Conservation (phyloP, 1,140 invertebrate genomes). For the Conus betulinus region DNA sequence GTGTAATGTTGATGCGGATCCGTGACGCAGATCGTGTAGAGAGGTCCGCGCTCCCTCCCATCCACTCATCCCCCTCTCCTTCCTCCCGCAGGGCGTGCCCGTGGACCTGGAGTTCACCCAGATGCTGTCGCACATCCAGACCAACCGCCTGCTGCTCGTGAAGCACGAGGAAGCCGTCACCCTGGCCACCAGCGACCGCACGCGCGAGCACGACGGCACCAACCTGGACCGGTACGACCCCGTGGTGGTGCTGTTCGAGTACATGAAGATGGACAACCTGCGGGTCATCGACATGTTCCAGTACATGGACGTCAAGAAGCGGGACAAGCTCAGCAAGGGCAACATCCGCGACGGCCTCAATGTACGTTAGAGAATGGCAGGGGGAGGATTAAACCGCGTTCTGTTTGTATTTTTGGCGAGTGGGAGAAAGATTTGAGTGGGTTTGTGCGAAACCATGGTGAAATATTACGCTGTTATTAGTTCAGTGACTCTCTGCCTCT, state of each 20-base stretch:
- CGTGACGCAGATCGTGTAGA: not conserved
- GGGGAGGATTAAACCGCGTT: no score
- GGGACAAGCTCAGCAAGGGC: slow-evolving; percentile 56
- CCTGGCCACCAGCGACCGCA: slow-evolving; percentile 51
- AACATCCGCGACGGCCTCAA: slow-evolving; percentile 59
- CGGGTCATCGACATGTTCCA: slow-evolving; percentile 68
- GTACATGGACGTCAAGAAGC: slow-evolving; percentile 55
- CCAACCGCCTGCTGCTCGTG: slow-evolving; percentile 50
- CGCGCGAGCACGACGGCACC: slow-evolving; percentile 57
- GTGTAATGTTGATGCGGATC: no score
- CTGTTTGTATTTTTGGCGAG: no score
- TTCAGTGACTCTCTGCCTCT: no score
- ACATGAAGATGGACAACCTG: slow-evolving; percentile 70
- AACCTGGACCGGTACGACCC: slow-evolving; percentile 64
- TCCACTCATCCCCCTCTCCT: not conserved
- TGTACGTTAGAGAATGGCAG: slow-evolving; percentile 46
- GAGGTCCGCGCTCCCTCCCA: not conserved
- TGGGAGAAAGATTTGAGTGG: no score
- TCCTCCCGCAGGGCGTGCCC: slow-evolving; percentile 54
- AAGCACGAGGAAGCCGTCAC: slow-evolving; percentile 57
- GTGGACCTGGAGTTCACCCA: slow-evolving; percentile 61
- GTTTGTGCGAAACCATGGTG: no score
- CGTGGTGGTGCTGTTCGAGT: slow-evolving; percentile 65
- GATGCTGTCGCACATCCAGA: slow-evolving; percentile 47
- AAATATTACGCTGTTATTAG: no score